Percentiles rank a stretch among this genome's conserved stretches.
These are phyloP conservation scores for Rhagophthalmus giganteus DNA, from an alignment of 2,888 invertebrate genomes.

Conservation along the genomic window DNA sequence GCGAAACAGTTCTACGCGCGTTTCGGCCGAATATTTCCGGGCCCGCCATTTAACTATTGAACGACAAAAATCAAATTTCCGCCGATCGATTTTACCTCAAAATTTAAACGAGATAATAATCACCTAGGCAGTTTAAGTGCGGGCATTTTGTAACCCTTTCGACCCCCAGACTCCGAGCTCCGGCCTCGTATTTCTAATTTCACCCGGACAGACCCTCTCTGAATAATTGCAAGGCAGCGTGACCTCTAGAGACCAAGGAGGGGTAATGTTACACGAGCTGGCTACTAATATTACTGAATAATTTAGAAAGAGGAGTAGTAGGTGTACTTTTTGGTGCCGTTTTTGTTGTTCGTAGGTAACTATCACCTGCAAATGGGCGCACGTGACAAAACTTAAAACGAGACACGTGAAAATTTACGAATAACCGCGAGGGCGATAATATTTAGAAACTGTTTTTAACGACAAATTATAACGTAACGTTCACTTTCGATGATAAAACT, in stretches of 20 bases:
- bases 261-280: constrained; percentile 46
- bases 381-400: too few relatives aligned
- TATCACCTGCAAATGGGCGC: too few relatives aligned
- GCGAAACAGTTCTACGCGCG: too few relatives aligned
- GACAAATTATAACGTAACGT: too few relatives aligned
- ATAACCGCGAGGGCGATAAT: too few relatives aligned
- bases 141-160: constrained; percentile 35
- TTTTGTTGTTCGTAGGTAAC: too few relatives aligned
- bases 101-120: constrained; percentile 24
- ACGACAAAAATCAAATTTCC: too few relatives aligned
- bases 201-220: constrained; percentile 41
- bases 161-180: constrained; percentile 25
- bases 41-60: too few relatives aligned
- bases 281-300: constrained; percentile 41
- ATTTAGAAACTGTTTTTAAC: too few relatives aligned
- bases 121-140: constrained; percentile 27
- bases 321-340: constrained; percentile 23
- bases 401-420: too few relatives aligned
- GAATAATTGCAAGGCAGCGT: constrained; percentile 53
- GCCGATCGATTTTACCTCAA: constrained; percentile 17
- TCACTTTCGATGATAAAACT: too few relatives aligned
- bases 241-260: constrained; percentile 53
- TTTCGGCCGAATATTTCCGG: too few relatives aligned
- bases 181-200: constrained; percentile 36
- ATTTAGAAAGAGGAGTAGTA: constrained; percentile 30